These are phyloP conservation scores for Tetragonula carbonaria DNA, from an alignment of 2,888 invertebrate species.

Conservation along the genomic window DNA sequence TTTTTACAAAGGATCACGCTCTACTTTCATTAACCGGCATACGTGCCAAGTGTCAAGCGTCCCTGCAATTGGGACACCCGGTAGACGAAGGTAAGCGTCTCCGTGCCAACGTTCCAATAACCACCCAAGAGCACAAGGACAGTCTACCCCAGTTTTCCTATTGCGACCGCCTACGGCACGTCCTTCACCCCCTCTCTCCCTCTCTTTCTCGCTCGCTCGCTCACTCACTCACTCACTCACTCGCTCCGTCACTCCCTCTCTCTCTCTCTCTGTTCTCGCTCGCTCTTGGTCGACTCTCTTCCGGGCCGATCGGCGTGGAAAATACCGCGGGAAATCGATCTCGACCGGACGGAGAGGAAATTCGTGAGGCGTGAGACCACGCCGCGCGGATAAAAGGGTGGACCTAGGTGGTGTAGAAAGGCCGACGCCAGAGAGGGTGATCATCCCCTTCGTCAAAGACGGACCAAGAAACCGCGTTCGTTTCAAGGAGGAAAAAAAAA, in stretches of 20 bases:
- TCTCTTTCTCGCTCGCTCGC: slow-evolving; percentile 15
- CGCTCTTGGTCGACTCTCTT: slow-evolving; percentile 68
- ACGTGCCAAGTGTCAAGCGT: slow-evolving; percentile 62
- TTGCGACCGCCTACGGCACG: slow-evolving; percentile 79
- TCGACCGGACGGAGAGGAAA: slow-evolving; percentile 67
- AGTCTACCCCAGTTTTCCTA: slow-evolving; percentile 83
- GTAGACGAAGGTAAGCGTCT: slow-evolving; percentile 78
- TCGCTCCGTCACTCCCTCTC: slow-evolving; percentile 47
- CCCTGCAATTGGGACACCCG: slow-evolving; percentile 69
- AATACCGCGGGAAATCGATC: slow-evolving; percentile 74
- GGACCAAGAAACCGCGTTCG: slow-evolving; percentile 59
- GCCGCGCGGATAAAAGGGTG: slow-evolving; percentile 67
- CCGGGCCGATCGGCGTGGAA: slow-evolving; percentile 80
- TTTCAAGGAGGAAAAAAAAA: slow-evolving; percentile 56
- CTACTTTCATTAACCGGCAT: slow-evolving; percentile 52
- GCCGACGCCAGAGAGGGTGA: slow-evolving; percentile 56
- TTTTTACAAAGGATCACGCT: slow-evolving; percentile 50
- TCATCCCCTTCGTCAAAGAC: slow-evolving; percentile 70
- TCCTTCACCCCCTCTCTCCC: slow-evolving; percentile 66
- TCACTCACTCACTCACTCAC: slow-evolving; percentile 48
- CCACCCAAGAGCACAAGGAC: slow-evolving; percentile 82
- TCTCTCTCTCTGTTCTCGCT: slow-evolving; percentile 18
- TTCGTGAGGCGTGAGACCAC: slow-evolving; percentile 73
- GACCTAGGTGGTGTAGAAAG: slow-evolving; percentile 50
- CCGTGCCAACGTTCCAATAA: slow-evolving; percentile 83